Base-by-base conservation (phyloP, 2,888 invertebrate species). In the Stenolophus ochropezus region DNA sequence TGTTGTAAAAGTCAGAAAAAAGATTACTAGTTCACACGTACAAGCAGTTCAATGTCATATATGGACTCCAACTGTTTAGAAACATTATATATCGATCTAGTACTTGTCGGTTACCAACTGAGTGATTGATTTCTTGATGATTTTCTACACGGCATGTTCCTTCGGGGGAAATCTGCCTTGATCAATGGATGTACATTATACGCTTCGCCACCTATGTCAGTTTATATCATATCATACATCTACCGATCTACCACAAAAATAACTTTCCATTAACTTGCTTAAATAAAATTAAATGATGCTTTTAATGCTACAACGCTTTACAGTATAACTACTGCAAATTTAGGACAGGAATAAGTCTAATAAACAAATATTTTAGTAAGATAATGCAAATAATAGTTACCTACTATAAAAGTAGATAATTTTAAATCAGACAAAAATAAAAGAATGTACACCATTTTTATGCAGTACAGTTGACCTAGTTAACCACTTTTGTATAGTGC, bases 101-200 rank as follows among this genome's bases (percentile, higher is more conserved):
- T 42, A 42, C 8, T 42, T 42, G 33, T 51, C 14, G 16, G 51
- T 51, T 14, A 51, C 51, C 51, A 51, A 51, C 51, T 16, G 51
- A 51, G 51, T 51, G 51, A 51, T 51, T 51, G 51, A 51, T 51
- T 51, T 51, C 16, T 4, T 51, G 51, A 51, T 51, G 51, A 51
- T 51, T 51, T 51, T 16, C 51, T 16, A 51, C 51, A 51, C 51
- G 51, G 16, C 18, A 51, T 51, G 14, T 14, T 16, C 14, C 14
- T n/a, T 51, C 33, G 11, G 8, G 11, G 33, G 33, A 42, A 42
- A 42, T 42, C 33, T 42, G 33, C 6, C 6, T 42, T 51, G 51
- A 51, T 51, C 51, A 16, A 51, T 51, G 33, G 33, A 42, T 51
- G 51, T 51, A 51, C 51, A 16, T 51, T 51, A 42, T 42, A 42